A percentile compares a stretch with the other conserved stretches of the same genome.
phyloP scores from a whole-genome alignment of 2,888 invertebrate genomes.

The Cephus runcator region DNA sequence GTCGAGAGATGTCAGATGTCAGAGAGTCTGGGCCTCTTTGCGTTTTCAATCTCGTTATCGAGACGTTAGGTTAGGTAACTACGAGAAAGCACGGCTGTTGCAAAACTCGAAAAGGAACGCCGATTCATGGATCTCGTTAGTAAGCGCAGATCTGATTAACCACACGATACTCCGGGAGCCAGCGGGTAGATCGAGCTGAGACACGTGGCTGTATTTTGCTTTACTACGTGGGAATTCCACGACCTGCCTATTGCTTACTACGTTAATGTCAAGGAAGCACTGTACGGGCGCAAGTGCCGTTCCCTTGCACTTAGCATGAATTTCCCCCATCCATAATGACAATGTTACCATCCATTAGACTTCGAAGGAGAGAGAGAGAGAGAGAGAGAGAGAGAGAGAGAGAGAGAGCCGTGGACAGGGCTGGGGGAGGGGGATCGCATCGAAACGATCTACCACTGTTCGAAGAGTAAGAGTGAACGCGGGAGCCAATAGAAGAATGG shows the following conservation, averaged over 20 bases:
- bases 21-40: conserved; percentile 22
- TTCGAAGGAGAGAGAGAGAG: conserved; percentile 7
- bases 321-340: too few relatives aligned
- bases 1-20: conserved; percentile 30
- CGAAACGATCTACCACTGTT: too few relatives aligned
- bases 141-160: conserved; percentile 38
- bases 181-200: not conserved
- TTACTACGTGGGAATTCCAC: too few relatives aligned
- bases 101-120: not conserved
- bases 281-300: too few relatives aligned
- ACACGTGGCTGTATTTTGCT: not conserved
- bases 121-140: conserved; percentile 23
- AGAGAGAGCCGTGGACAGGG: too few relatives aligned
- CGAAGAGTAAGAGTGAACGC: not conserved
- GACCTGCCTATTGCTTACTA: too few relatives aligned
- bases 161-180: conserved; percentile 14
- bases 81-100: not conserved
- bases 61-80: not conserved
- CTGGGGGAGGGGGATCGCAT: not conserved
- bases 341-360: too few relatives aligned
- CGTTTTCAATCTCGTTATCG: conserved; percentile 16
- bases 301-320: too few relatives aligned
- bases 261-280: too few relatives aligned
- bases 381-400: conserved; percentile 9
- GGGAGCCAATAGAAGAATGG: not conserved